Base-by-base conservation (phyloP, 2,888 invertebrate species). In the Stenotaenia linearis region DNA sequence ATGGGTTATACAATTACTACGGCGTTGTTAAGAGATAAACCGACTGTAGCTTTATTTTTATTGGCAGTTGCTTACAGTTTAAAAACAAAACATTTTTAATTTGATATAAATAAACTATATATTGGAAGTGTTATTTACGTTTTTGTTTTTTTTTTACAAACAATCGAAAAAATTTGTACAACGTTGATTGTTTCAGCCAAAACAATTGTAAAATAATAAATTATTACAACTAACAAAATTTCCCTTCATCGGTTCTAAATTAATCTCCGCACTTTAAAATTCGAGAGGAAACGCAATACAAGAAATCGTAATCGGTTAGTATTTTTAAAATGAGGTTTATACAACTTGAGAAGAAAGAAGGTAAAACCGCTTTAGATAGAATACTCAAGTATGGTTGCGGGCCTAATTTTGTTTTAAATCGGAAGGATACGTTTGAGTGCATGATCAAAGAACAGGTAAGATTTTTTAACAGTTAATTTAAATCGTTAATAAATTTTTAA, bases 381-480 rank as follows among this genome's bases (percentile, higher is more conserved):
- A 69, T 69, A 1, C 69, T 69, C 1, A 69, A 69, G n/a, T 69
- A 69, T 12, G 69, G 69, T 15, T 69, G 69, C 28, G 69, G 69
- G 69, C 69, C 69, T 69, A 69, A 69, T 23, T 69, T 69, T 69
- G 25, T 69, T 69, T 69, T 69, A 28, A 69, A 69, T n/a, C 69
- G 69, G 9, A 69, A 69, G 6, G 69, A 69, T 7, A 69, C 28
- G 69, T 69, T 69, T 28, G 69, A 69, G 28, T 69, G 69, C 28
- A 69, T 69, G 69, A 23, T 69, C 23, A 69, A 69, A 28, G 25
- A 69, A 28, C 69, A 69, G 69, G 69, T 69, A n/a, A 7, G 18
- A 69, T n/a, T 23, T 28, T 23, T 23, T 56, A 56, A 10, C 23
- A 25, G 4, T n/a, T 15, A 7, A 23, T 28, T 28, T 1, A 12